These are phyloP conservation scores for Salvelinus alpinus DNA, from an alignment of 2,113 vertebrate species.

Conservation along the genomic window DNA sequence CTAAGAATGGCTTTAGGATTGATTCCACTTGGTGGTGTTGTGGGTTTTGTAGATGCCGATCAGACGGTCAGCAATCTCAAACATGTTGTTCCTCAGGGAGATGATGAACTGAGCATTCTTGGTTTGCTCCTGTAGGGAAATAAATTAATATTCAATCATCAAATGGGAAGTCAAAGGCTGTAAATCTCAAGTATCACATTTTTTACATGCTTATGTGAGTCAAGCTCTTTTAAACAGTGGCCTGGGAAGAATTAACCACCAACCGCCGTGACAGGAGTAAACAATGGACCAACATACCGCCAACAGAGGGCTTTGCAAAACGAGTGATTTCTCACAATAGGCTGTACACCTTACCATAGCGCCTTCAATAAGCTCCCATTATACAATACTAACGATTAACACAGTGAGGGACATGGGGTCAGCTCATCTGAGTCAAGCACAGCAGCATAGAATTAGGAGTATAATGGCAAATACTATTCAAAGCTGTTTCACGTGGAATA, in stretches of 20 bases:
- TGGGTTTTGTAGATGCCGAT: slow-evolving; percentile 96
- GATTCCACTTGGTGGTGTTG: slow-evolving; percentile 89
- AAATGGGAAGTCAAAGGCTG: neutral
- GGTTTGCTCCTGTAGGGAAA: slow-evolving; percentile 87
- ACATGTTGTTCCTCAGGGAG: slow-evolving; percentile 98
- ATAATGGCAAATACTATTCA: no score
- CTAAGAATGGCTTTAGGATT: slow-evolving; percentile 86
- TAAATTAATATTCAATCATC: neutral
- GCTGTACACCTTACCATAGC: neutral
- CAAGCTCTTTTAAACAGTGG: no score
- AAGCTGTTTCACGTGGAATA: no score
- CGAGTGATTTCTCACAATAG: neutral
- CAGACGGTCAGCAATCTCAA: slow-evolving; percentile 93
- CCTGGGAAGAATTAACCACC: neutral
- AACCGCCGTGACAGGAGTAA: neutral
- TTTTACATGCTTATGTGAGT: no score
- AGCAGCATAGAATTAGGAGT: no score
- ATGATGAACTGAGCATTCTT: slow-evolving; percentile 99
- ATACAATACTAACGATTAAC: neutral
- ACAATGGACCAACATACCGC: neutral
- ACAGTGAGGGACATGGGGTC: no score
- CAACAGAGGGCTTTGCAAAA: neutral
- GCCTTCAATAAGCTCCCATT: neutral
- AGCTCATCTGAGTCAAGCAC: no score
- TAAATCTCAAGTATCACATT: neutral